Evolutionary conservation across 2,797 vertebrate genomes (phyloP).

Genomic region (Phrynocephalus vlangalii): DNA sequence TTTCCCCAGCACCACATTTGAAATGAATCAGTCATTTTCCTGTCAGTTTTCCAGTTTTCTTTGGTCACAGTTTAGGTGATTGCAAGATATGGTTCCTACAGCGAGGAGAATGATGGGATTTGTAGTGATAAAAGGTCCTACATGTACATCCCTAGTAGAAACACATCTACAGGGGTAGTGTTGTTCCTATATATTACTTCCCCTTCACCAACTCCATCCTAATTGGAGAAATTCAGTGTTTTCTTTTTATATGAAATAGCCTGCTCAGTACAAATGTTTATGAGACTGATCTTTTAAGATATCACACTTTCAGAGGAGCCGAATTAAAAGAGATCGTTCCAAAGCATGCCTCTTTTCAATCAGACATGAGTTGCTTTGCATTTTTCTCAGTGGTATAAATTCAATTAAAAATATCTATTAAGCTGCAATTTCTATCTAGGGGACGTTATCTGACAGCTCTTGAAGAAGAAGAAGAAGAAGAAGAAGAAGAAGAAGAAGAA

Average conservation of each 20-base stretch:
- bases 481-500: constrained; percentile 42
- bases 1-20: no score
- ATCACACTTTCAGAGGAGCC: constrained; percentile 37
- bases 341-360: constrained; percentile 23
- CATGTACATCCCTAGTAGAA: no score
- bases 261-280: constrained; percentile 40
- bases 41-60: no score
- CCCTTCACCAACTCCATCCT: neutral
- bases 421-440: constrained; percentile 38
- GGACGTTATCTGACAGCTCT: constrained; percentile 33
- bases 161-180: no score
- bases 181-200: no score
- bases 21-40: no score
- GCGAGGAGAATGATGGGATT: no score
- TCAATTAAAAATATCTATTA: constrained; percentile 32
- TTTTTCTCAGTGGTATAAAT: constrained; percentile 22
- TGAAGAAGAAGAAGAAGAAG: constrained; percentile 36
- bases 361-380: constrained; percentile 27
- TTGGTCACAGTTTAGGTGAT: no score
- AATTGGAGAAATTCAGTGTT: constrained; percentile 15
- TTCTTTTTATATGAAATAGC: constrained; percentile 40
- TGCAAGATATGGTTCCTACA: no score
- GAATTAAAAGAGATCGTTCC: constrained; percentile 26
- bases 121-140: no score
- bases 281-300: constrained; percentile 37